Conservation (phyloP, 2,797 vertebrate genomes). For the Epinephelus malabaricus region DNA sequence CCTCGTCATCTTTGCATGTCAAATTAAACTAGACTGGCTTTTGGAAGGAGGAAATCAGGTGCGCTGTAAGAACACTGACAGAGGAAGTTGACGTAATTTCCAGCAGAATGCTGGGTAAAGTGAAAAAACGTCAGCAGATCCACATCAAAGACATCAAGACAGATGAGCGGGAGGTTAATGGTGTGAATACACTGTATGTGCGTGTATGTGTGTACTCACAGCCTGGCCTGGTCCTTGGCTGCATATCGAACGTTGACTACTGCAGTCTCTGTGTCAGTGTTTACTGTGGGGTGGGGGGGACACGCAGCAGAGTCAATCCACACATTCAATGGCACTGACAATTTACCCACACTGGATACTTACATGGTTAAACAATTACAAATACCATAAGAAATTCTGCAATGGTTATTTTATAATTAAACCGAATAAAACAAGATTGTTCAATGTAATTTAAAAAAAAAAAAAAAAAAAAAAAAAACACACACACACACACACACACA, state of each 20-base stretch:
- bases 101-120: conserved; percentile 12
- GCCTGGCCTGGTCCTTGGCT: conserved; percentile 97
- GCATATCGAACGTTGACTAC: conserved; percentile 98
- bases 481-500: not conserved
- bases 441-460: not conserved
- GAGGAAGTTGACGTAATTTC: conserved; percentile 22
- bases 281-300: conserved; percentile 87
- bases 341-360: not conserved
- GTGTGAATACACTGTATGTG: not conserved
- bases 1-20: conserved; percentile 39
- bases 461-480: not conserved
- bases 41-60: conserved; percentile 52
- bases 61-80: conserved; percentile 10
- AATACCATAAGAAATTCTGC: not conserved
- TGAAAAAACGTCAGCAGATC: conserved; percentile 9
- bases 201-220: conserved; percentile 87
- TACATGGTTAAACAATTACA: not conserved
- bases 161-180: conserved; percentile 41
- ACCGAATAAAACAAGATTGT: not conserved
- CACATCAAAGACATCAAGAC: conserved; percentile 23
- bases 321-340: not conserved
- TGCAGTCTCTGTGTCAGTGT: conserved; percentile 98
- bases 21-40: conserved; percentile 56
- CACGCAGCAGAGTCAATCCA: conserved; percentile 37
- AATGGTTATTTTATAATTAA: not conserved